These are phyloP conservation scores for Zaprionus bogoriensis DNA, from an alignment of 2,888 invertebrate genomes.

Conservation along the genomic window DNA sequence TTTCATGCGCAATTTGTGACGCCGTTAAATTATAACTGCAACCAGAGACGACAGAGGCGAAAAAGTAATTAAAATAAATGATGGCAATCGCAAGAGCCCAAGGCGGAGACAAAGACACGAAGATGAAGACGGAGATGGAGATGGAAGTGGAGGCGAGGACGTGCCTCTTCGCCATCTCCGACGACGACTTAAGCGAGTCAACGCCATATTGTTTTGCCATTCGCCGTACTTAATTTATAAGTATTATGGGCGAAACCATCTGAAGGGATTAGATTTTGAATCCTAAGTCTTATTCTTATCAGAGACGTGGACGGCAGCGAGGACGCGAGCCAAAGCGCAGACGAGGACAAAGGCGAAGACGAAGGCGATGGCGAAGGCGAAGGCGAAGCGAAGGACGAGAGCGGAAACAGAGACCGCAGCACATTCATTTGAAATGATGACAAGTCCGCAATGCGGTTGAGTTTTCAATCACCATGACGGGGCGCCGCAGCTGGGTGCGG, in stretches of 20 bases:
- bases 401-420: constrained; percentile 43
- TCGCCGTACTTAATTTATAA: constrained; percentile 53
- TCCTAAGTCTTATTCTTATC: constrained; percentile 62
- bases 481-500: constrained; percentile 50
- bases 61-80: constrained; percentile 78
- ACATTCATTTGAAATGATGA: constrained; percentile 73
- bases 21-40: constrained; percentile 75
- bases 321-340: background rate
- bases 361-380: background rate
- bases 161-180: background rate
- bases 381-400: background rate
- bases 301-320: background rate
- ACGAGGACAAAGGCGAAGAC: background rate
- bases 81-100: constrained; percentile 66
- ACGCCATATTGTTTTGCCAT: constrained; percentile 62
- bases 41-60: constrained; percentile 43
- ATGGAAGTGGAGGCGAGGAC: background rate
- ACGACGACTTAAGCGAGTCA: constrained; percentile 49
- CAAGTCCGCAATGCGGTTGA: constrained; percentile 72
- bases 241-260: constrained; percentile 47
- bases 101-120: too few relatives aligned
- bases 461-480: constrained; percentile 72
- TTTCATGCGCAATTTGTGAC: constrained; percentile 82
- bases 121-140: background rate
- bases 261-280: constrained; percentile 67